Percentiles rank a stretch among this genome's conserved stretches.
phyloP scores from a whole-genome alignment of 2,113 vertebrate species.

The Heterotis niloticus region DNA sequence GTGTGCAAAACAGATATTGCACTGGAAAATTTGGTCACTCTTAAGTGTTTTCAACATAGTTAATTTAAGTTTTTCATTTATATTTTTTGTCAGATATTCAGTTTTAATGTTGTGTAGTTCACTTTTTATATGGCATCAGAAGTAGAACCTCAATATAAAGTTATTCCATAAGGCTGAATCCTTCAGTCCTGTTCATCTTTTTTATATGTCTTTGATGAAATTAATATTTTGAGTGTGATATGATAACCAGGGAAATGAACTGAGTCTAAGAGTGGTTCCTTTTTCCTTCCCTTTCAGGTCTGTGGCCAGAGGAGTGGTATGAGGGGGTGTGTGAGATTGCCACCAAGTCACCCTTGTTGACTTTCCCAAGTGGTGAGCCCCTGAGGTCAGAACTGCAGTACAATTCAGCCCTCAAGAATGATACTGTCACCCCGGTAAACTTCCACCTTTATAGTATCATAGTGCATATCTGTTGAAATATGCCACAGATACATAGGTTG shows the following conservation, averaged over 20 bases:
- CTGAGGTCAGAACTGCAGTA: slow-evolving; percentile 96
- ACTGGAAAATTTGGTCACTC: neutral
- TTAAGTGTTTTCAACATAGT: too few relatives aligned
- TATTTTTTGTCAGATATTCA: too few relatives aligned
- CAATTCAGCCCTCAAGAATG: slow-evolving; percentile 97
- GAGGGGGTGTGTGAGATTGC: slow-evolving; percentile 97
- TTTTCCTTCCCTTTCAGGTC: slow-evolving; percentile 59
- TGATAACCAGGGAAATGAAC: too few relatives aligned
- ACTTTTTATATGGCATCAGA: too few relatives aligned
- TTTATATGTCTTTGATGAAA: too few relatives aligned
- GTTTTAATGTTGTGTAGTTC: too few relatives aligned
- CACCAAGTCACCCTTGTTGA: slow-evolving; percentile 91
- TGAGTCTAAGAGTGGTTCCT: too few relatives aligned
- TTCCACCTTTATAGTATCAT: neutral
- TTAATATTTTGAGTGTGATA: too few relatives aligned
- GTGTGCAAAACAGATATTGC: neutral
- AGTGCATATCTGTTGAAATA: neutral
- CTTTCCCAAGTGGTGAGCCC: slow-evolving; percentile 92
- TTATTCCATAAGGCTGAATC: too few relatives aligned
- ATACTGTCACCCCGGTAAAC: slow-evolving; percentile 88
- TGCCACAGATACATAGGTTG: neutral
- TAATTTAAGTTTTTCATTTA: too few relatives aligned
- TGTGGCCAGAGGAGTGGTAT: slow-evolving; percentile 98
- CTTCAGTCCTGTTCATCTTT: too few relatives aligned
- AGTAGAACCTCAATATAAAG: too few relatives aligned